These are phyloP conservation scores for Erebia ligea DNA, from an alignment of 2,888 invertebrate genomes.

Conservation along the genomic window DNA sequence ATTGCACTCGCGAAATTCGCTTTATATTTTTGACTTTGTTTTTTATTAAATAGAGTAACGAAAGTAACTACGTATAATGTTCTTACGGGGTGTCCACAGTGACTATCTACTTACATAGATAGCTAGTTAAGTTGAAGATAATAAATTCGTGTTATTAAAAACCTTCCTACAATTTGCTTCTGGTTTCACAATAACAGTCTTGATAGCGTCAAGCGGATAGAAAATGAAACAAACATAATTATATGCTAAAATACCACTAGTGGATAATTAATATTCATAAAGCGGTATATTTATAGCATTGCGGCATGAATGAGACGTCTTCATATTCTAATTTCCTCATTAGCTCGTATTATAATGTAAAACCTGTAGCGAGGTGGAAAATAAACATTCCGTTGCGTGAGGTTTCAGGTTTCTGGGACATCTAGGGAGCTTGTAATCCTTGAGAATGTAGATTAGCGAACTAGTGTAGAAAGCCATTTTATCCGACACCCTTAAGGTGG, in stretches of 20 bases:
- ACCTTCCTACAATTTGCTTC: not conserved
- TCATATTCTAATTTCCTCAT: conserved; percentile 35
- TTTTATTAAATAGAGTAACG: too few relatives aligned
- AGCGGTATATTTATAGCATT: conserved; percentile 24
- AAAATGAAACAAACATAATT: conserved; percentile 17
- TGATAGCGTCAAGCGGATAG: too few relatives aligned
- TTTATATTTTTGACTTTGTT: too few relatives aligned
- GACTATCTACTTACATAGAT: too few relatives aligned
- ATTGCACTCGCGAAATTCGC: too few relatives aligned
- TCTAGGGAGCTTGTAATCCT: conserved; percentile 39
- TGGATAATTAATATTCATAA: conserved; percentile 23
- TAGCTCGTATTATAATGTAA: conserved; percentile 32
- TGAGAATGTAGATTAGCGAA: conserved; percentile 29
- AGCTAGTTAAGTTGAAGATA: too few relatives aligned
- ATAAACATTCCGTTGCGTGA: conserved; percentile 34
- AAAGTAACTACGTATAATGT: too few relatives aligned
- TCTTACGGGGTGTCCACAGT: too few relatives aligned
- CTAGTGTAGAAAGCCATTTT: too few relatives aligned
- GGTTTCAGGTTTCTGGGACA: conserved; percentile 43
- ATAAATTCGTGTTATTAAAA: too few relatives aligned
- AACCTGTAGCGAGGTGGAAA: conserved; percentile 32
- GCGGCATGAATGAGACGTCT: conserved; percentile 33
- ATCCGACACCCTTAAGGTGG: too few relatives aligned
- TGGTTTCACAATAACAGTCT: not conserved
- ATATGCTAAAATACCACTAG: conserved; percentile 22